Base-by-base conservation (phyloP, 2,113 vertebrate species). In the Macrotis lagotis region DNA sequence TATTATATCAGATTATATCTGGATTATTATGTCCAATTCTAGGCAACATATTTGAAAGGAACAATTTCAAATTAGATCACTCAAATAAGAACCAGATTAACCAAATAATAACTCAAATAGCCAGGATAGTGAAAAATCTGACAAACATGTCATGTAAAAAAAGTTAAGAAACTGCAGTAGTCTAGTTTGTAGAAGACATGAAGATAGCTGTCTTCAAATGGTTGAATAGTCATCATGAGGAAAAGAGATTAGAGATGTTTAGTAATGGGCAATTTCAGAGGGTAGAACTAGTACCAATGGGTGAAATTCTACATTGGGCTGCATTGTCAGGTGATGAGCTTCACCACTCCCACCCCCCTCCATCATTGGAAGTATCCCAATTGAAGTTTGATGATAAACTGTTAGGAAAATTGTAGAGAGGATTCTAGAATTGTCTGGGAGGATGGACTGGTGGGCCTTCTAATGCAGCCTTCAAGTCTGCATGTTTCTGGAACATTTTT, bases 251-350 rank as follows among this genome's bases (percentile, higher is more conserved):
- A 83, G 66, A 83, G 52, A 51, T 66, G 48, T 53, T 53, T 26
- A 91, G 31, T 25, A 48, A n/a, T 59, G 10, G 52, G 90, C 88
- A 55, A n/a, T 50, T 96, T 26, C 89, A 90, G 31, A 91, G 96
- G 89, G 48, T 3, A 53, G 50, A 37, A 66, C 37, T 88, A 49
- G 51, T 66, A 90, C 25, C 92, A 93, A 91, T 50, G 52, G 88
- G 90, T 92, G 7, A 94, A 94, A n/a, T n/a, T n/a, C n/a, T n/a
- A n/a, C n/a, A n/a, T n/a, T 24, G 48, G 47, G 49, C 28, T 90
- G 31, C 48, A 50, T 59, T 26, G 37, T 83, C 66, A 44, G 37
- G 66, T 83, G 44, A 37, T 12, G 66, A 66, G 51, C 5, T n/a
- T n/a, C n/a, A n/a, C n/a, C n/a, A n/a, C n/a, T n/a, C n/a, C n/a